Evolutionary conservation across 2,888 invertebrate species (phyloP), one percentile per base, ranked within the genome.

Genomic region (Standfussiana lucernea): DNA sequence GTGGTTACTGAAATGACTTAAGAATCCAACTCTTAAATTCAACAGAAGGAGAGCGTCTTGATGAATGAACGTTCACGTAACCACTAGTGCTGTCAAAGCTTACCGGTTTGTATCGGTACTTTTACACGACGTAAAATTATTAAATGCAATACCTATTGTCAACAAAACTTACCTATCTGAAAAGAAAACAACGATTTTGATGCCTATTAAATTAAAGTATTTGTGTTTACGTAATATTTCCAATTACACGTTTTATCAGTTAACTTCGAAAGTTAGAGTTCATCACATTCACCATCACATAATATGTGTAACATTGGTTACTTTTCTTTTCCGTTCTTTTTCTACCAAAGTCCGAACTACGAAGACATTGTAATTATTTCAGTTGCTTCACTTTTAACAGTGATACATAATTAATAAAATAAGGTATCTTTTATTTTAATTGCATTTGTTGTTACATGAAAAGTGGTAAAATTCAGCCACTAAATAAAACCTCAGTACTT

Each of bases 31-130:
- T 84, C 76, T 77, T 86, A 86, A 86, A 77, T 77, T 77, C 47
- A 75, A 68, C 77, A 80, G 61, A 69, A 84, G 71, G 68, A 74
- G 71, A 80, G 53, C 73, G 69, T 75, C 67, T 32, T 70, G 68
- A 84, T 85, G 81, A 88, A 89, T 84, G 79, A 80, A 86, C 67
- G 64, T 66, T 76, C 72, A 75, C 75, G 80, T 65, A 74, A 75
- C 37, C 53, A 53, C 80, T 68, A 86, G 84, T 75, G 85, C 79
- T 84, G 87, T 68, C 53, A 86, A 24, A 86, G 61, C 21, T n/a
- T 50, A 71, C 47, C 45, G 61, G 67, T 65, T 68, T 69, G 0
- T 76, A 72, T 78, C 83, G 77, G 75, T 77, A 50, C 45, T 32
- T 37, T 45, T 75, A 21, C 8, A 37, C 10, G 18, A 53, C 24